phyloP scores from a whole-genome alignment of 1,140 invertebrate species.

The Drosophila nasuta region DNA sequence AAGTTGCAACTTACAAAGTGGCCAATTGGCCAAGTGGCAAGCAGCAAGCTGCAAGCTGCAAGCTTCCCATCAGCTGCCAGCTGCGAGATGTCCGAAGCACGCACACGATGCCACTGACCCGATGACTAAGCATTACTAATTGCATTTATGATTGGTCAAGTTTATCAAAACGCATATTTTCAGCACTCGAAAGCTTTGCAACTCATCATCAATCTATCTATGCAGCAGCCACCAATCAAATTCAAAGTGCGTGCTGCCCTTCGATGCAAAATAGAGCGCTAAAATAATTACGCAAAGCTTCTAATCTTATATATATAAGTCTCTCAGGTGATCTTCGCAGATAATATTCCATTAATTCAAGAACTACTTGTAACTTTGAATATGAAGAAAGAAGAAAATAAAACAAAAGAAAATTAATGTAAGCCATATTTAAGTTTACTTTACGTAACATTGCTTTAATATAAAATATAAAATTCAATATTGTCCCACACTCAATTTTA shows the following conservation, averaged over 20 bases:
- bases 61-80: background rate
- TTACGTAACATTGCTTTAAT: too few relatives aligned
- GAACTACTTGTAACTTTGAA: too few relatives aligned
- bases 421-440: too few relatives aligned
- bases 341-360: too few relatives aligned
- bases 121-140: slow-evolving; percentile 23
- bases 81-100: background rate
- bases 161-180: slow-evolving; percentile 1
- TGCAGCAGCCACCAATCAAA: background rate
- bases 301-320: background rate
- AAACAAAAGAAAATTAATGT: too few relatives aligned
- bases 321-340: too few relatives aligned
- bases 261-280: background rate
- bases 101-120: slow-evolving; percentile 20
- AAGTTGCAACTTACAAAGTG: slow-evolving; percentile 3
- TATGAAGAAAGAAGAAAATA: too few relatives aligned
- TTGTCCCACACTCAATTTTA: too few relatives aligned
- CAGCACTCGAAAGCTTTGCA: background rate
- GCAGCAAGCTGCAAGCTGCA: background rate
- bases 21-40: background rate
- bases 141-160: slow-evolving; percentile 13
- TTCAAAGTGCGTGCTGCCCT: background rate
- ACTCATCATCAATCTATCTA: background rate
- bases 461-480: too few relatives aligned
- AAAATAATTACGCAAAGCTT: background rate